A percentile compares a stretch with the other conserved stretches of the same genome.
Conservation (phyloP, 2,888 invertebrate species). For the Leptopterna dolabrata region DNA sequence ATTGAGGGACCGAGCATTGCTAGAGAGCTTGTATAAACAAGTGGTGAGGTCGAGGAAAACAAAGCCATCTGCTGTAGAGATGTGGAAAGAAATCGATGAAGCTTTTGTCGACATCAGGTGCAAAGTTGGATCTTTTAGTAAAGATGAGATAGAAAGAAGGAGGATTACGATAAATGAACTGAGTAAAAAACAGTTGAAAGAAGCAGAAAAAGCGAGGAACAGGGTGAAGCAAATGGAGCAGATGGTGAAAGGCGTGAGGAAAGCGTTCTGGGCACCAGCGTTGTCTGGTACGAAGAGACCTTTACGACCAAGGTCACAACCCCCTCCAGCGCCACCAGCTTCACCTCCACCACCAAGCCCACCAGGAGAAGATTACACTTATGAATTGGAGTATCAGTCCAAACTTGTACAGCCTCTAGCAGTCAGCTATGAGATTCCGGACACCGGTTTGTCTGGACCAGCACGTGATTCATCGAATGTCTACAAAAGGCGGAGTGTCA, state of each 20-base stretch:
- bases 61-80: conserved; percentile 31
- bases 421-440: conserved; percentile 27
- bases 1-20: conserved; percentile 19
- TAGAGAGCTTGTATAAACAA: conserved; percentile 43
- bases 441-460: neutral
- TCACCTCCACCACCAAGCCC: conserved; percentile 36
- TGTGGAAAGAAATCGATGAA: conserved; percentile 51
- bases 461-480: neutral
- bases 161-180: conserved; percentile 16
- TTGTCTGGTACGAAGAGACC: neutral
- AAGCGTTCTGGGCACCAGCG: conserved; percentile 31
- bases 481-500: neutral
- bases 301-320: conserved; percentile 36
- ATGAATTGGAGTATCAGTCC: conserved; percentile 32
- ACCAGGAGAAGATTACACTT: conserved; percentile 41
- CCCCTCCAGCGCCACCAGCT: conserved; percentile 36
- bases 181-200: neutral
- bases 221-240: conserved; percentile 42
- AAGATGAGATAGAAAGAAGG: conserved; percentile 37
- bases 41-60: neutral
- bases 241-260: conserved; percentile 46
- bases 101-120: conserved; percentile 34
- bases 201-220: conserved; percentile 45
- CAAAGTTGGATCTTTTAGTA: conserved; percentile 32
- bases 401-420: conserved; percentile 36